Evolutionary conservation across 2,113 vertebrate genomes (phyloP).

Genomic region (Microcebus ravelobensis): DNA sequence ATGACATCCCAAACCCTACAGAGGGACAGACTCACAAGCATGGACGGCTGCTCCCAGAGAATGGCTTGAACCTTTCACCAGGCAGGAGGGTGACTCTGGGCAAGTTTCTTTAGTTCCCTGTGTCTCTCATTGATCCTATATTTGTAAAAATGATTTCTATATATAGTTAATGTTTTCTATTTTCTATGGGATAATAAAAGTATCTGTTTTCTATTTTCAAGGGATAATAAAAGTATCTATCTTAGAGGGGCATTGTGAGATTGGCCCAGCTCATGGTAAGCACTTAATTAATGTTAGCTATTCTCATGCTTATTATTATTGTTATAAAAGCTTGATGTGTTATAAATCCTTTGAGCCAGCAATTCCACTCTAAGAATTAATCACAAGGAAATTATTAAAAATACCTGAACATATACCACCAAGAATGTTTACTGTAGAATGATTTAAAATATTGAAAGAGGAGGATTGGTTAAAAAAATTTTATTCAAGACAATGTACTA

Average conservation of each 20-base stretch:
- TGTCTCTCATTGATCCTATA: background rate
- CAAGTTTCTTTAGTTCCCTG: background rate
- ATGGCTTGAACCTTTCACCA: background rate
- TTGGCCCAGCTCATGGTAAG: background rate
- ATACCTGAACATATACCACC: background rate
- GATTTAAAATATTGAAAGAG: background rate
- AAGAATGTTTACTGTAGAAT: conserved; percentile 26
- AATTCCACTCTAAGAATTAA: conserved; percentile 4
- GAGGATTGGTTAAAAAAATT: background rate
- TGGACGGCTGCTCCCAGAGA: background rate
- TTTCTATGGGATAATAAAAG: too few relatives aligned
- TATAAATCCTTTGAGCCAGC: background rate
- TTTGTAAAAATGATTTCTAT: too few relatives aligned
- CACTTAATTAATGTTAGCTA: background rate
- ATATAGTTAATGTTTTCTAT: too few relatives aligned
- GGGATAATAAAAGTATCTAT: background rate
- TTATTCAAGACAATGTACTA: background rate
- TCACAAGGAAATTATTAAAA: conserved; percentile 39
- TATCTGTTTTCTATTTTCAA: too few relatives aligned
- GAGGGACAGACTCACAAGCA: background rate
- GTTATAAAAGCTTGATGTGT: background rate
- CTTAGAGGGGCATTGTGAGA: background rate
- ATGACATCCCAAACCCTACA: background rate
- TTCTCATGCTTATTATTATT: background rate
- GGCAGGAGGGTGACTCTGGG: background rate